Conservation (phyloP, 2,888 invertebrate genomes). For the Pediacus dermestoides region DNA sequence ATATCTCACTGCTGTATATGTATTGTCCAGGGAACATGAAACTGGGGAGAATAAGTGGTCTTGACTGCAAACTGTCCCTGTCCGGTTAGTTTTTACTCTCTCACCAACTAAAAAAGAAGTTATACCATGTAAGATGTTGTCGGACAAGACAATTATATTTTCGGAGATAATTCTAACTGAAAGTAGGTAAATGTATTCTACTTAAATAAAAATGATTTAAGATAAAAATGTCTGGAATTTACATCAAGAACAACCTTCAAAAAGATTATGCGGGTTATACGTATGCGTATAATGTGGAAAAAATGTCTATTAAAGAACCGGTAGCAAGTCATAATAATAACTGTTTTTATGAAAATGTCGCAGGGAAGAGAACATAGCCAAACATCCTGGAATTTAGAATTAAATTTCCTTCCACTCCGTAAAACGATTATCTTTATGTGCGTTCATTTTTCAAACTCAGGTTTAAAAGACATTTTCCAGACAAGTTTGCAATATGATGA, state of each 20-base stretch:
- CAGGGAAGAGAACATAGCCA: constrained; percentile 21
- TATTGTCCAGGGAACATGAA: background rate
- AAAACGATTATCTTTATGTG: constrained; percentile 36
- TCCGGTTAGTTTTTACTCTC: background rate
- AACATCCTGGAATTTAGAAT: constrained; percentile 33
- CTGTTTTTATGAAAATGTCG: constrained; percentile 21
- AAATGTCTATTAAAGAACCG: constrained; percentile 10
- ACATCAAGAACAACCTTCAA: background rate
- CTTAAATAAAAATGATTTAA: background rate
- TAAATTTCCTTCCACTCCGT: constrained; percentile 36
- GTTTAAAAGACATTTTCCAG: constrained; percentile 35
- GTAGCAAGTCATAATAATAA: constrained; percentile 18
- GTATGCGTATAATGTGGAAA: too few relatives aligned
- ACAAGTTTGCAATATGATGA: constrained; percentile 33
- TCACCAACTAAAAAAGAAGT: background rate
- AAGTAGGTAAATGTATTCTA: background rate
- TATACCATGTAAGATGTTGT: too few relatives aligned
- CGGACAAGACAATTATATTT: too few relatives aligned
- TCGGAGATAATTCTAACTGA: constrained; percentile 1
- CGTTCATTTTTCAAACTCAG: constrained; percentile 35
- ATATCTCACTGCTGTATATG: constrained; percentile 1
- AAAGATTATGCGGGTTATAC: too few relatives aligned
- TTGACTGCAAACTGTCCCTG: background rate
- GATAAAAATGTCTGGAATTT: constrained; percentile 1
- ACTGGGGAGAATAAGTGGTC: background rate